Evolutionary conservation across 35 echinoderm and acorn worm species (phyloP), one percentile per base, ranked within the genome.

Genomic region (Ophiothrix spiculata): DNA sequence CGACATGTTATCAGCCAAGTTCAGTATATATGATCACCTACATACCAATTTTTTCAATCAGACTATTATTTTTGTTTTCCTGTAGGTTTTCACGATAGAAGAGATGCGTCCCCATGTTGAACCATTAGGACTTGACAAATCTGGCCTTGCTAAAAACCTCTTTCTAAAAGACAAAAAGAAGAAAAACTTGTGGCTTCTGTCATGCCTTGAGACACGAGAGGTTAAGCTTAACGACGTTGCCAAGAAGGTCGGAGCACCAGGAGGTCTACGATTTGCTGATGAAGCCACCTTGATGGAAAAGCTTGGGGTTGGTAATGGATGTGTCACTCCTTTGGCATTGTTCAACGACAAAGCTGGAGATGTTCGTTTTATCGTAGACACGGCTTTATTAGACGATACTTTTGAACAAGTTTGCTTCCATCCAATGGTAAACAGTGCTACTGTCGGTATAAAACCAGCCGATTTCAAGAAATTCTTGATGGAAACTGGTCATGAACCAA

Each of bases 111-210:
- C 95, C 31, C 81, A 97, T 76, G 42, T 49, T 49, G 42, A 49
- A 49, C 42, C n/a, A n/a, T 17, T 97, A 10, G 33, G 93, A 64
- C 37, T 89, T 37, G 37, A 89, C 23, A 84, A 39, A 21, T 91
- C 91, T 40, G 85, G 81, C 13, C 33, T 93, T 16, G 79, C 69
- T 39, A 97, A 97, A 74, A 97, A 97, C 64, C 88, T 97, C 38
- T 97, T 97, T 39, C 35, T 97, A 32, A 87, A 85, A 75, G 91
- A 97, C 81, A 97, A 97, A 39, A 97, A 97, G 85, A 97, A 97
- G 64, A 90, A 85, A 34, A 56, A 75, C 1, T 77, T 93, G 21
- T 97, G 91, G 91, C 85, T 97, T n/a, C 77, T 97, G 28, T 90
- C 91, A 12, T 74, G 84, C 33, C 87, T 56, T 14, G 87, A 93